Base-by-base conservation (phyloP, 1,140 invertebrate species). In the Polyergus mexicanus region DNA sequence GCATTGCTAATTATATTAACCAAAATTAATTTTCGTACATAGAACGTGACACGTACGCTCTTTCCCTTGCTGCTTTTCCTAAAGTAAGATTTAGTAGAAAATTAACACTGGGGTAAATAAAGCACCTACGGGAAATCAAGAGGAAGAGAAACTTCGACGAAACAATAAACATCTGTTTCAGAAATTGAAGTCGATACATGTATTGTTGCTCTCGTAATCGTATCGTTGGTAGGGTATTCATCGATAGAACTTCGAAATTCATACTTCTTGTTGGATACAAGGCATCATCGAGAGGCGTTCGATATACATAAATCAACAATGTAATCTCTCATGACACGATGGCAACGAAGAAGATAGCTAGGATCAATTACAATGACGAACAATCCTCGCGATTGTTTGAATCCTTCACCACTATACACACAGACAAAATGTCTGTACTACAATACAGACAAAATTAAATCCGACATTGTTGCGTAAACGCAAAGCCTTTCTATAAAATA, bases 111-210 rank as follows among this genome's bases (percentile, higher is more conserved):
- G 2, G 13, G 2, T 25, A 38, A 47, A 74, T 63, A 47, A 86
- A 86, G 22, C 41, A 74, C 11, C 16, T n/a, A 22, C 10, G 44
- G 54, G 25, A 35, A 47, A 22, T 11, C 41, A n/a, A 65, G 56
- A 68, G 51, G 32, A 35, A 66, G 69, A 80, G 60, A 51, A 60
- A 66, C 44, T 35, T 35, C 11, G 68, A 47, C 16, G 78, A 83
- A 25, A 83, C 78, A 83, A 60, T 83, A 38, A 51, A 28, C 22
- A 35, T 72, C 54, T 62, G n/a, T 19, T 71, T 83, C 77, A 28
- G 51, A 83, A 74, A 83, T 83, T 74, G 62, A 13, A 83, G 38
- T 81, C 78, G 38, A 74, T 74, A 71, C 25, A 47, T 11, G 68
- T 44, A 60, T 47, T 74, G 54, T 83, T 72, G 28, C 35, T 0